Evolutionary conservation across 2,113 vertebrate genomes (phyloP).

Genomic region (Nesogale talazaci): DNA sequence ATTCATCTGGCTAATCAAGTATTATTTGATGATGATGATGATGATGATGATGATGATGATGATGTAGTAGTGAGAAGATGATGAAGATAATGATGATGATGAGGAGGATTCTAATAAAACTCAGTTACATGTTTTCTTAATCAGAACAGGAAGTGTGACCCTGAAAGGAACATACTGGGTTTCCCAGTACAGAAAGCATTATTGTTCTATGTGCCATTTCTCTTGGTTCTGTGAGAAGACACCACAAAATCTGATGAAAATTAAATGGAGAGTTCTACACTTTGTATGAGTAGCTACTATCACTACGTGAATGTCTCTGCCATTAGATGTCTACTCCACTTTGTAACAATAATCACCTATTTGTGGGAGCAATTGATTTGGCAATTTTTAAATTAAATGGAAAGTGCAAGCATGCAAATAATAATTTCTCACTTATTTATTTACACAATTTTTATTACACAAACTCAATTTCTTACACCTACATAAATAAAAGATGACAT

Average conservation of each 20-base stretch:
- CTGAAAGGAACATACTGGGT: slow-evolving; percentile 76
- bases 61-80: slow-evolving; percentile 34
- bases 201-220: slow-evolving; percentile 71
- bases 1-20: slow-evolving; percentile 72
- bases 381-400: slow-evolving; percentile 62
- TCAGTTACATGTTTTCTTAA: slow-evolving; percentile 72
- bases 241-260: slow-evolving; percentile 68
- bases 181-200: slow-evolving; percentile 69
- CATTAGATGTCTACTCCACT: slow-evolving; percentile 52
- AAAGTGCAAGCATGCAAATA: slow-evolving; percentile 64
- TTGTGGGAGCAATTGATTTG: slow-evolving; percentile 62
- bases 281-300: slow-evolving; percentile 47
- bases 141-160: slow-evolving; percentile 70
- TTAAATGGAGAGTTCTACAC: slow-evolving; percentile 58
- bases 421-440: slow-evolving; percentile 66
- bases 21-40: slow-evolving; percentile 74
- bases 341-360: slow-evolving; percentile 45
- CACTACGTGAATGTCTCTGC: slow-evolving; percentile 35
- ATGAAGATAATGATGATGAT: slow-evolving; percentile 34
- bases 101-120: slow-evolving; percentile 72
- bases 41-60: slow-evolving; percentile 55
- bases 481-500: slow-evolving; percentile 36
- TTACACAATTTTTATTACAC: slow-evolving; percentile 52
- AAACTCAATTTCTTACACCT: not conserved
- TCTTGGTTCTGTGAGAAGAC: slow-evolving; percentile 77